Evolutionary conservation across 2,888 invertebrate species (phyloP).

Genomic region (Lepas anatifera): DNA sequence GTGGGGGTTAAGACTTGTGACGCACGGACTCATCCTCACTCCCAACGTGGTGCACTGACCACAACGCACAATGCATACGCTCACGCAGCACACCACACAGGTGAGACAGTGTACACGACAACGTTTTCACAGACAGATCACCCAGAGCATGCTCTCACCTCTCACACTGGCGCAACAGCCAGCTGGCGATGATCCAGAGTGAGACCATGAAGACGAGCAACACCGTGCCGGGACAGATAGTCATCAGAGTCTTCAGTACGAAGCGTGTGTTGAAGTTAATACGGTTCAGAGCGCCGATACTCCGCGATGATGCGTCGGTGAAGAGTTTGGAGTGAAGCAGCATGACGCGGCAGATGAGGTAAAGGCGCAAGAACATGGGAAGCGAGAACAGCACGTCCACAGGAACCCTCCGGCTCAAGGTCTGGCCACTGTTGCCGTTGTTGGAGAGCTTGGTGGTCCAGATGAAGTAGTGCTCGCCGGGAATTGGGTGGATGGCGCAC

Average conservation of each 20-base stretch:
- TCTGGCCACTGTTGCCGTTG: slow-evolving; percentile 59
- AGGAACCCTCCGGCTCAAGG: slow-evolving; percentile 51
- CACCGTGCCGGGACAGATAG: slow-evolving; percentile 93
- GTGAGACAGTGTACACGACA: no score
- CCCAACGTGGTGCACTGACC: no score
- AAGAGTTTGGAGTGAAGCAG: slow-evolving; percentile 98
- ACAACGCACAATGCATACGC: no score
- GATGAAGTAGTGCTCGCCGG: slow-evolving; percentile 87
- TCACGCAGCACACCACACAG: no score
- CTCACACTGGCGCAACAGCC: slow-evolving; percentile 97
- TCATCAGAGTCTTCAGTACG: slow-evolving; percentile 97
- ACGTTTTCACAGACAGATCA: slow-evolving; percentile 9
- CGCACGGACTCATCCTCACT: no score
- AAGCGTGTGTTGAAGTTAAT: slow-evolving; percentile 90
- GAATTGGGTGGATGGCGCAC: slow-evolving; percentile 93
- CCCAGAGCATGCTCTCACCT: slow-evolving; percentile 48
- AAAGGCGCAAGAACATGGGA: slow-evolving; percentile 98
- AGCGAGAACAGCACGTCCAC: slow-evolving; percentile 94
- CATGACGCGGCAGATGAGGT: slow-evolving; percentile 99
- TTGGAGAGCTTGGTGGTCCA: slow-evolving; percentile 95
- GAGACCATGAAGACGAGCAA: slow-evolving; percentile 98
- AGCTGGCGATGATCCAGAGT: slow-evolving; percentile 98
- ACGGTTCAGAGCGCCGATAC: slow-evolving; percentile 56
- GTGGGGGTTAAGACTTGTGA: no score
- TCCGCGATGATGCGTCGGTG: slow-evolving; percentile 97